phyloP scores from a whole-genome alignment of 2,113 vertebrate genomes.

The Uria lomvia region DNA sequence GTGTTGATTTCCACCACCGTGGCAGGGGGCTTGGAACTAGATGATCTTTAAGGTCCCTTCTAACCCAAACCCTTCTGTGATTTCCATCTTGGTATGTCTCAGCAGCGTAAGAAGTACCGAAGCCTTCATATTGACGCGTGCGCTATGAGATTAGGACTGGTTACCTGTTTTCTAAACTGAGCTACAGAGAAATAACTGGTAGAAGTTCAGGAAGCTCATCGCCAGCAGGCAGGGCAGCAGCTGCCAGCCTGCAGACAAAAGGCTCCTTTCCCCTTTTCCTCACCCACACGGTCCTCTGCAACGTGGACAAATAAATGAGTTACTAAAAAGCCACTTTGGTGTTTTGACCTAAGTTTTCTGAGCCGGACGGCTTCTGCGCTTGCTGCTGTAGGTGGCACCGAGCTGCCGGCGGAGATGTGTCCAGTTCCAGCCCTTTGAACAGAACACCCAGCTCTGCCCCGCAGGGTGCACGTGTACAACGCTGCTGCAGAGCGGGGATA shows the following conservation, averaged over 20 bases:
- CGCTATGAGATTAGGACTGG: neutral
- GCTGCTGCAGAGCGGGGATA: neutral
- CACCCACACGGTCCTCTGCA: rapidly evolving
- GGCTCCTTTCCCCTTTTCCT: neutral
- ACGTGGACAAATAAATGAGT: rapidly evolving
- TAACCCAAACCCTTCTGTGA: no score
- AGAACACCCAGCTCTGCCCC: neutral
- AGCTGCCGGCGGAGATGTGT: neutral
- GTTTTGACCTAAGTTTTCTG: neutral
- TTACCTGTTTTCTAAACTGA: neutral
- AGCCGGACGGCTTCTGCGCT: neutral
- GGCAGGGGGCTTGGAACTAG: no score
- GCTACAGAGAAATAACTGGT: neutral
- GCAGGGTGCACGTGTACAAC: rapidly evolving
- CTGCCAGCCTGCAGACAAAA: neutral
- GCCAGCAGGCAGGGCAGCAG: neutral
- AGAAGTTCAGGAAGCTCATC: neutral
- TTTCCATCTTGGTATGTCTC: neutral
- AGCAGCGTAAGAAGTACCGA: neutral
- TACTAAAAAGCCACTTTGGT: neutral
- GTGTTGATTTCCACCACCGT: neutral
- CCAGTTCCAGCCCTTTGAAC: neutral
- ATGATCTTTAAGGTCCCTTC: no score
- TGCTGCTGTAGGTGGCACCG: constrained; percentile 37
- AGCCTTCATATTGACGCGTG: neutral